These are phyloP conservation scores for Microctenopoma lineatum DNA, from an alignment of 2,797 vertebrate genomes.

Conservation along the genomic window DNA sequence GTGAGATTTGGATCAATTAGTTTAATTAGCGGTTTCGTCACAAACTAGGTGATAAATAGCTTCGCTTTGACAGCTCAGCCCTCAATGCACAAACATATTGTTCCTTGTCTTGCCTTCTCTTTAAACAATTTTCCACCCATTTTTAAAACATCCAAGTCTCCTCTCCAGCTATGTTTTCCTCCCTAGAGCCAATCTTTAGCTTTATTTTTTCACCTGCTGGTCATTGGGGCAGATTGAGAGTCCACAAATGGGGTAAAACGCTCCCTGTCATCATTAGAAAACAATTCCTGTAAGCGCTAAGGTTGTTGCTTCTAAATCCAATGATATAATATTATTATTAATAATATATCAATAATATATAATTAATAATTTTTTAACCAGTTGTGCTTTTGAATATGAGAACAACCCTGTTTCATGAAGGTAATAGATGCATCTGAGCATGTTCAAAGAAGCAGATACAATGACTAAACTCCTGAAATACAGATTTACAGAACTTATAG, in stretches of 20 bases:
- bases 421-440: slow-evolving; percentile 1
- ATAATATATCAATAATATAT: background rate
- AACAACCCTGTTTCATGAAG: slow-evolving; percentile 16
- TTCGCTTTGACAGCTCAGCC: slow-evolving; percentile 39
- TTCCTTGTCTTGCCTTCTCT: slow-evolving; percentile 35
- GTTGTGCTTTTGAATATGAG: slow-evolving; percentile 27
- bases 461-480: too few relatives aligned
- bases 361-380: slow-evolving; percentile 21
- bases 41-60: slow-evolving; percentile 28
- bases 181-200: slow-evolving; percentile 49
- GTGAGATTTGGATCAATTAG: slow-evolving; percentile 14
- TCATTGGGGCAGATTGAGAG: slow-evolving; percentile 68
- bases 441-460: background rate
- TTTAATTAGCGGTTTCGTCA: slow-evolving; percentile 6
- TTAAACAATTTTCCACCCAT: slow-evolving; percentile 55
- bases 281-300: slow-evolving; percentile 38
- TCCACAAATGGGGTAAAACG: slow-evolving; percentile 36
- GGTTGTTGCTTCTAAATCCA: slow-evolving; percentile 25
- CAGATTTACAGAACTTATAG: too few relatives aligned
- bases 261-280: slow-evolving; percentile 15
- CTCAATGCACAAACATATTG: slow-evolving; percentile 34
- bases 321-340: slow-evolving; percentile 8
- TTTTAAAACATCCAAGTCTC: slow-evolving; percentile 52
- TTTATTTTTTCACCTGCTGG: slow-evolving; percentile 77
- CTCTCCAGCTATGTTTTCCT: slow-evolving; percentile 39